Percentiles rank a stretch among this genome's conserved stretches.
Evolutionary conservation across 2,888 invertebrate species (phyloP).

Genomic region (Eudasyphora cyanicolor): DNA sequence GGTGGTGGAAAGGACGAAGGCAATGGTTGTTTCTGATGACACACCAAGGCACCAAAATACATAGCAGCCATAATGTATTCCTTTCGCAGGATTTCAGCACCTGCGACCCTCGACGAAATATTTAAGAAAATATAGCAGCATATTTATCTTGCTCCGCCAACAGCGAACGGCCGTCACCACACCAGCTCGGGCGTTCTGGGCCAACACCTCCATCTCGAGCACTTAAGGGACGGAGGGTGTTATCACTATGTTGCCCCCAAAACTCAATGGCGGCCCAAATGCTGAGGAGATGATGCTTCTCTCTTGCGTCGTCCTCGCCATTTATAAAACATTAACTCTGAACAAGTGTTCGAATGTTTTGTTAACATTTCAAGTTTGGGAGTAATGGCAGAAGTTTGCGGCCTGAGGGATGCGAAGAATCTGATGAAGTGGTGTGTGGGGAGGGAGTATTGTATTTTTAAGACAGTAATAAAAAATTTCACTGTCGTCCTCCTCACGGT

Average conservation of each 20-base stretch:
- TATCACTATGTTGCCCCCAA: constrained; percentile 1
- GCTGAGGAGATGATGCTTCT: too few species aligned
- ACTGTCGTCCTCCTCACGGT: background rate
- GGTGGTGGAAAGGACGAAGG: background rate
- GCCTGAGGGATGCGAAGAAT: background rate
- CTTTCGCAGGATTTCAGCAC: constrained; percentile 45
- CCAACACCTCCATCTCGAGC: background rate
- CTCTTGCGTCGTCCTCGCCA: background rate
- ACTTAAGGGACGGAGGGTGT: background rate
- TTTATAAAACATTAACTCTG: constrained; percentile 45
- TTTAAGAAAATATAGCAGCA: constrained; percentile 10
- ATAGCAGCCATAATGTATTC: background rate
- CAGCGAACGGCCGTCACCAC: background rate
- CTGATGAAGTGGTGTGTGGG: background rate
- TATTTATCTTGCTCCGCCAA: constrained; percentile 26
- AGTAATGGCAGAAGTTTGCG: background rate
- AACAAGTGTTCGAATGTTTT: background rate
- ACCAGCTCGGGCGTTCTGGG: background rate
- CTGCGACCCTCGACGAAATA: constrained; percentile 38
- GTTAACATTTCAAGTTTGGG: background rate
- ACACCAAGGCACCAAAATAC: background rate
- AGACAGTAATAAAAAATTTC: constrained; percentile 18
- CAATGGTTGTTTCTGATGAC: background rate
- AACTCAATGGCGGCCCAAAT: background rate
- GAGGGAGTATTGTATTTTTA: background rate